A percentile compares a stretch with the other conserved stretches of the same genome.
These are phyloP conservation scores for Cosmopolites sordidus DNA, from an alignment of 2,888 invertebrate species.

Conservation along the genomic window DNA sequence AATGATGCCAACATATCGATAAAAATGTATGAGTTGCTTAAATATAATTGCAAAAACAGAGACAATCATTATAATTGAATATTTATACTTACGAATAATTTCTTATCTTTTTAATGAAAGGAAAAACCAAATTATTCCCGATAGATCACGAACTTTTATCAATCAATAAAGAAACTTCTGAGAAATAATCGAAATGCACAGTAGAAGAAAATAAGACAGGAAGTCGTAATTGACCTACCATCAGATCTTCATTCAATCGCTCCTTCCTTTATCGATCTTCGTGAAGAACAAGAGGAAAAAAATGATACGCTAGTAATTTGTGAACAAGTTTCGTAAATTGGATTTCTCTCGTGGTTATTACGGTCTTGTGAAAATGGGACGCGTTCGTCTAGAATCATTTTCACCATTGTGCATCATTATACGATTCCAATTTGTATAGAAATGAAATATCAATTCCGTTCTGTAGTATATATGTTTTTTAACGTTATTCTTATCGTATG, in stretches of 20 bases:
- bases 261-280: conserved; percentile 16
- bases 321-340: conserved; percentile 37
- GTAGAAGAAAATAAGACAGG: conserved; percentile 16
- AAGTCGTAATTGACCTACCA: conserved; percentile 24
- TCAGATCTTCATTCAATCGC: conserved; percentile 28
- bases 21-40: no score
- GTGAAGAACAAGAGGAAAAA: conserved; percentile 21
- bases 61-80: no score
- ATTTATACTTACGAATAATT: no score
- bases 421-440: no score
- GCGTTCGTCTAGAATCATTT: background rate
- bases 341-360: conserved; percentile 2
- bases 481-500: no score
- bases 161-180: background rate
- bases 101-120: no score
- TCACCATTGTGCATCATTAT: no score
- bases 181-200: background rate
- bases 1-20: no score
- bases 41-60: no score
- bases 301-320: conserved; percentile 35
- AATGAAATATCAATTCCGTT: no score
- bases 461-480: no score
- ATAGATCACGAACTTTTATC: background rate
- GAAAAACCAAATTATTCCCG: background rate
- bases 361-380: conserved; percentile 12